Evolutionary conservation across 2,888 invertebrate genomes (phyloP).

Genomic region (Ligdia adustata): DNA sequence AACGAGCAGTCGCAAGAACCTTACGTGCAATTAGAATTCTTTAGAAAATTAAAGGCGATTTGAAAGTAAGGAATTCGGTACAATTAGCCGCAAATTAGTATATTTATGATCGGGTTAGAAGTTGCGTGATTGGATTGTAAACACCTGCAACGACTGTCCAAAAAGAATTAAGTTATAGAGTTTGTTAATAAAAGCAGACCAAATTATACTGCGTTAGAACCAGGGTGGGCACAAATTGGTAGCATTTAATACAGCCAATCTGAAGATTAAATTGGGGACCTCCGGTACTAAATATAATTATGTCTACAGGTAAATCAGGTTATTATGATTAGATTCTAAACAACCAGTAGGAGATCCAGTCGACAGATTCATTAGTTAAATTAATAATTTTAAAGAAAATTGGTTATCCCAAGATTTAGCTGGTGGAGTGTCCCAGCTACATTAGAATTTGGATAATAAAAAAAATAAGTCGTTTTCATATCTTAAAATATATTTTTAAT

Average conservation of each 20-base stretch:
- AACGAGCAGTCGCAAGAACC: slow-evolving; percentile 10
- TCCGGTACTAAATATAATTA: slow-evolving; percentile 53
- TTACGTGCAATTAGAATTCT: slow-evolving; percentile 8
- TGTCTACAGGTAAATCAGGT: slow-evolving; percentile 31
- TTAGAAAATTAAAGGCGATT: neutral
- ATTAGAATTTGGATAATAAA: no score
- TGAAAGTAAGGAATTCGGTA: neutral
- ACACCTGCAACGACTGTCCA: slow-evolving; percentile 5
- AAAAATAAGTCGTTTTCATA: no score
- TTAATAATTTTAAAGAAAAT: no score
- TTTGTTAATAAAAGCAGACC: slow-evolving; percentile 12
- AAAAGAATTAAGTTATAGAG: slow-evolving; percentile 25
- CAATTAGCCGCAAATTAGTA: neutral
- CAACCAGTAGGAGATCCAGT: neutral
- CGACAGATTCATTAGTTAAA: neutral
- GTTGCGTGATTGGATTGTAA: neutral
- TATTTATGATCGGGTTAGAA: neutral
- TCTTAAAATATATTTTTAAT: no score
- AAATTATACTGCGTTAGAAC: slow-evolving; percentile 29
- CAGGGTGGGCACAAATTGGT: slow-evolving; percentile 56
- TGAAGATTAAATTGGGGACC: slow-evolving; percentile 54
- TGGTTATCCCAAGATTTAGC: no score
- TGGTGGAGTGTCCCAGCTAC: no score
- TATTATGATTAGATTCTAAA: slow-evolving; percentile 1
- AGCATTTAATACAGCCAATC: slow-evolving; percentile 64